Base-by-base conservation (phyloP, 2,797 vertebrate genomes). In the Sebastes glaucus region DNA sequence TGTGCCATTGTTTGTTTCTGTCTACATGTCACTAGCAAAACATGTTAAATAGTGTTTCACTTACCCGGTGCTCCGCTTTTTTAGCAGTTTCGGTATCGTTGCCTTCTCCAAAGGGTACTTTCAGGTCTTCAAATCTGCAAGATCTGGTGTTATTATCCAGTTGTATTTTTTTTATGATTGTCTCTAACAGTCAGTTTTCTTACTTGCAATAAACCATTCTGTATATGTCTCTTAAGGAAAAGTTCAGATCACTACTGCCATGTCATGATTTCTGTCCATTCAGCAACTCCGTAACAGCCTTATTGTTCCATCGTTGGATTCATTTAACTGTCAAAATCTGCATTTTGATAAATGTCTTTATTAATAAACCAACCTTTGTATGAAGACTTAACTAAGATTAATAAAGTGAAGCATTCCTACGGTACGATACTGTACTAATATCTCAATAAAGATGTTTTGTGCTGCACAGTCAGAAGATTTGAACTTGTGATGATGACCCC, bases 321-420 rank as follows among this genome's bases (percentile, higher is more conserved):
- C 18, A 85, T 90, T 86, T 86, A 91, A 82, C 78, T 88, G 78
- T 89, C 82, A 72, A 63, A 87, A 87, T 83, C 66, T 85, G 77
- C 77, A 73, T 84, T 88, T 90, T 90, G 83, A 89, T 90, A 79
- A 86, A 85, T 87, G 77, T 90, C 89, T 93, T 90, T 87, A 90
- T 87, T 92, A 87, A 91, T 84, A 83, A 66, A 81, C 60, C 71
- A 75, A 82, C 67, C 69, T 91, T 92, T 89, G 81, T 89, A 89
- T 91, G 85, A 89, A 87, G 82, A 78, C 80, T 73, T 88, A 82
- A 84, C 72, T 64, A 46, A 73, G 65, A 90, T 90, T 83, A 89
- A 89, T 90, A 81, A 91, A 90, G 78, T 87, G 86, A 91, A 88
- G 80, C 80, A 83, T 92, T 91, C 84, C 89, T 89, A 77, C 82